Evolutionary conservation across 2,888 invertebrate species (phyloP).

Genomic region (Ephialtes manifestator): DNA sequence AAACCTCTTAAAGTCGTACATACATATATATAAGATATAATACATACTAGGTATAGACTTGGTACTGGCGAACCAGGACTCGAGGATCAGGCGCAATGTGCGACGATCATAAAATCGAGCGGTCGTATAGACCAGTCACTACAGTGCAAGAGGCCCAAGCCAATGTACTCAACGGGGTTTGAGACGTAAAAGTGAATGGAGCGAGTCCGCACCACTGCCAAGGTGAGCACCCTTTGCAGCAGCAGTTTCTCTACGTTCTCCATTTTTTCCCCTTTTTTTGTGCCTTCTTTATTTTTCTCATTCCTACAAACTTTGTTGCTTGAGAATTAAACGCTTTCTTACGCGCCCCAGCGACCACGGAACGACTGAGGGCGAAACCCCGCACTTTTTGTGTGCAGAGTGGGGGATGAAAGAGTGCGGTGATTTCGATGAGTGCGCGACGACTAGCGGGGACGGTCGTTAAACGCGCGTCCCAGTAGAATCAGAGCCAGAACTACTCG

Average conservation of each 20-base stretch:
- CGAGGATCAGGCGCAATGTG: conserved; percentile 49
- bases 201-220: conserved; percentile 20
- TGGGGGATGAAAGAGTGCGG: conserved; percentile 52
- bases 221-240: conserved; percentile 17
- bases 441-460: conserved; percentile 48
- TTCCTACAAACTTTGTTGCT: conserved; percentile 61
- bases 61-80: conserved; percentile 16
- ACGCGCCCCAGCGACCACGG: conserved; percentile 44
- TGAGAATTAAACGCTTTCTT: conserved; percentile 68
- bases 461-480: conserved; percentile 41
- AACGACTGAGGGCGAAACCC: conserved; percentile 19
- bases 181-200: conserved; percentile 53
- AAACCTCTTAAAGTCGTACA: background rate
- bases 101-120: conserved; percentile 64
- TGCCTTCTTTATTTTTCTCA: conserved; percentile 15
- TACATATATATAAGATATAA: background rate
- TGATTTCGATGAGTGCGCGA: conserved; percentile 57
- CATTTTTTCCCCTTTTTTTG: background rate
- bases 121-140: conserved; percentile 31
- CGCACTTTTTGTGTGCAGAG: conserved; percentile 10
- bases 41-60: background rate
- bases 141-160: background rate
- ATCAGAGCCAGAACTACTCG: conserved; percentile 25
- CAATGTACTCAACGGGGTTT: conserved; percentile 14
- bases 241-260: background rate